Evolutionary conservation across 2,888 invertebrate species (phyloP).

Genomic region (Cryptocheilus praepositus): DNA sequence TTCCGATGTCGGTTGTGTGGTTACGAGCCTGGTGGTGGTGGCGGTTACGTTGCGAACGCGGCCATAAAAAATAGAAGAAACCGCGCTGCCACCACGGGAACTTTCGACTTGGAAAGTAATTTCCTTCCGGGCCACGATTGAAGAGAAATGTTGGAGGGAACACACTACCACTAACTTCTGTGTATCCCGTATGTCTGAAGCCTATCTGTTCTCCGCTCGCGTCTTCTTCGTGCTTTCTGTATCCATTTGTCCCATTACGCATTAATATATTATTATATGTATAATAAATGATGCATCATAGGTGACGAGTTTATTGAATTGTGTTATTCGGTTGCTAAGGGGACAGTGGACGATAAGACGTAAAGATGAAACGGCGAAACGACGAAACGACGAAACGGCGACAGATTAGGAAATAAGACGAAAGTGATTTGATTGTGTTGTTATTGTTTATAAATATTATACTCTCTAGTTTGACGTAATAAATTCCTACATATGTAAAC

Average conservation of each 20-base stretch:
- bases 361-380: no score
- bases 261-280: background rate
- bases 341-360: no score
- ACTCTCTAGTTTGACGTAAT: no score
- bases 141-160: slow-evolving; percentile 43
- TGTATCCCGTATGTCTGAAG: background rate
- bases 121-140: slow-evolving; percentile 39
- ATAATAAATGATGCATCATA: no score
- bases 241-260: background rate
- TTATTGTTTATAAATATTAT: no score
- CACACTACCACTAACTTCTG: slow-evolving; percentile 35
- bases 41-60: slow-evolving; percentile 35
- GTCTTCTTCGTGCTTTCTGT: background rate
- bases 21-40: slow-evolving; percentile 2
- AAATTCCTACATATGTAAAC: no score
- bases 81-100: slow-evolving; percentile 52
- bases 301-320: no score
- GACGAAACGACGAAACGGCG: no score
- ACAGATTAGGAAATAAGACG: no score
- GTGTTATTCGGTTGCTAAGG: no score
- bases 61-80: slow-evolving; percentile 43
- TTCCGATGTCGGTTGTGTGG: slow-evolving; percentile 8
- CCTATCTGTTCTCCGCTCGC: background rate
- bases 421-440: no score
- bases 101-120: slow-evolving; percentile 57